Percentiles rank a stretch among this genome's conserved stretches.
Evolutionary conservation across 1,140 invertebrate species (phyloP).

Genomic region (Dreissena rostriformis): DNA sequence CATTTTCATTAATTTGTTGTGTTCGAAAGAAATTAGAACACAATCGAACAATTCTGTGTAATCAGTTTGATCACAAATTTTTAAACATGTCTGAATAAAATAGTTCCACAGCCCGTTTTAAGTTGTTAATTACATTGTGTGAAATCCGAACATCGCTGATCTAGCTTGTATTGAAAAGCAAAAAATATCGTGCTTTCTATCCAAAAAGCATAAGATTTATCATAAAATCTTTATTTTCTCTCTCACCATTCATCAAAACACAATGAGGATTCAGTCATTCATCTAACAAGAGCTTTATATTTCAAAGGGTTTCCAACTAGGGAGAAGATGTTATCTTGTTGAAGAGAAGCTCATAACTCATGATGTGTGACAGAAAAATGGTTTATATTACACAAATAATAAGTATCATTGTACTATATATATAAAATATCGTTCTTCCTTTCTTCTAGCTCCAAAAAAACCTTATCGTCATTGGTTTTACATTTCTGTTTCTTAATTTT

Average conservation of each 20-base stretch:
- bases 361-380: slow-evolving; percentile 24
- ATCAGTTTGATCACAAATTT: no score
- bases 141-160: slow-evolving; percentile 33
- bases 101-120: background rate
- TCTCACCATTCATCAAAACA: slow-evolving; percentile 39
- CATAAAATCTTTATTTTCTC: slow-evolving; percentile 29
- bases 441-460: no score
- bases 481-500: no score
- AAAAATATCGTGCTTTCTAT: slow-evolving; percentile 35
- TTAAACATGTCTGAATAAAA: background rate
- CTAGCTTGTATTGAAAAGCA: slow-evolving; percentile 2
- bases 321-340: slow-evolving; percentile 35
- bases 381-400: background rate
- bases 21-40: no score
- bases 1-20: no score
- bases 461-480: no score
- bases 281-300: slow-evolving; percentile 40
- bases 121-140: slow-evolving; percentile 34
- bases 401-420: no score
- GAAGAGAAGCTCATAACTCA: slow-evolving; percentile 36
- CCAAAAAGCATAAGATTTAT: slow-evolving; percentile 43
- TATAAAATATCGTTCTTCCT: no score
- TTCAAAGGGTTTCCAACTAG: slow-evolving; percentile 27
- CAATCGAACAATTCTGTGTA: no score
- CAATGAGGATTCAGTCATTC: slow-evolving; percentile 27